phyloP scores from a whole-genome alignment of 2,797 vertebrate genomes.

The Sebastes vulpes region DNA sequence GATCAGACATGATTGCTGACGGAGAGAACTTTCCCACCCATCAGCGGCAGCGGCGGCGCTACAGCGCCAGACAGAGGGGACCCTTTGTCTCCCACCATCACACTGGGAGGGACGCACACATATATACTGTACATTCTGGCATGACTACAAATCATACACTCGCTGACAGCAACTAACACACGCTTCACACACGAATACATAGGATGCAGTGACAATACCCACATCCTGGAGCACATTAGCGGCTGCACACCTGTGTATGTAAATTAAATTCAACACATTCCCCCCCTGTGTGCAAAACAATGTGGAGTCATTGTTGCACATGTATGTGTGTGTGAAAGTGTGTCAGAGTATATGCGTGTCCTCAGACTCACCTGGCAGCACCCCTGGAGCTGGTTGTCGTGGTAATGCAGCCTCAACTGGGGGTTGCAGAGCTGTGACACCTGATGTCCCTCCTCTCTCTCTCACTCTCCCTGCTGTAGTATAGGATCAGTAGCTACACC shows the following conservation, averaged over 20 bases:
- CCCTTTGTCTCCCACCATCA: constrained; percentile 80
- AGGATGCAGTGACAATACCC: constrained; percentile 36
- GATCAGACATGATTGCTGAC: constrained; percentile 55
- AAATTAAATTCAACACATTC: constrained; percentile 4
- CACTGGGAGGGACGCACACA: constrained; percentile 62
- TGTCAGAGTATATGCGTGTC: constrained; percentile 44
- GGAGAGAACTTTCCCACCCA: constrained; percentile 75
- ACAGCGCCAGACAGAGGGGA: constrained; percentile 77
- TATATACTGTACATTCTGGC: constrained; percentile 57
- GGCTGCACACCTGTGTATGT: constrained; percentile 55
- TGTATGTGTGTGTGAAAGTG: constrained; percentile 32
- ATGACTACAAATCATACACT: neutral
- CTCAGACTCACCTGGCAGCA: constrained; percentile 82
- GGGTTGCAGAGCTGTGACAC: constrained; percentile 77
- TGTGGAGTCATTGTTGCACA: constrained; percentile 15
- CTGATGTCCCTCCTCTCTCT: constrained; percentile 78
- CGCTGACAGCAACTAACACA: neutral
- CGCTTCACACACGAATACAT: neutral
- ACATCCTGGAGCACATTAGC: constrained; percentile 31
- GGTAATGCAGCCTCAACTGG: constrained; percentile 76
- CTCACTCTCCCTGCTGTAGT: constrained; percentile 69
- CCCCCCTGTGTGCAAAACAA: constrained; percentile 7
- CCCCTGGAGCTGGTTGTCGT: constrained; percentile 72
- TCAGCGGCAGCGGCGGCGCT: constrained; percentile 33
- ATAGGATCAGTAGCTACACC: constrained; percentile 83